phyloP scores from a whole-genome alignment of 2,888 invertebrate genomes.

The Philaethria dido region DNA sequence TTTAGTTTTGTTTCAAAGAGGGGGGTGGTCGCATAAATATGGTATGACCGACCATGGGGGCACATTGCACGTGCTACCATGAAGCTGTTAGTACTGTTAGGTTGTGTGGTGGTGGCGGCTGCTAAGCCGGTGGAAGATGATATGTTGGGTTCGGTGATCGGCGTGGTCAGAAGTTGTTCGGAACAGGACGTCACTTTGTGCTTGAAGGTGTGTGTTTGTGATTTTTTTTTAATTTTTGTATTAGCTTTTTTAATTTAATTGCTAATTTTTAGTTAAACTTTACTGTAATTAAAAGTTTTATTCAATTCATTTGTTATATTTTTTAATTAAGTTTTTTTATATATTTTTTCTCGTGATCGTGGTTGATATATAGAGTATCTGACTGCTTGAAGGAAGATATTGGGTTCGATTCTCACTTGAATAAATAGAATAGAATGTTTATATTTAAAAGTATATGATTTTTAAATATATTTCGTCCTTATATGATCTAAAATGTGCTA shows the following conservation, averaged over 20 bases:
- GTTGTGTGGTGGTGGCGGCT: conserved; percentile 76
- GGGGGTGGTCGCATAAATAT: conserved; percentile 77
- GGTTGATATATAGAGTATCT: too few relatives aligned
- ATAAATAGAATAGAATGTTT: too few relatives aligned
- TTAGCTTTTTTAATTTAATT: not conserved
- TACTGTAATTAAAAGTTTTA: not conserved
- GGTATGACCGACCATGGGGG: conserved; percentile 61
- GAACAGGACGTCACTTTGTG: conserved; percentile 88
- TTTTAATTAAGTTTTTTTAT: too few relatives aligned
- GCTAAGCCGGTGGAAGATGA: conserved; percentile 81
- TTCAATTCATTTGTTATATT: too few relatives aligned
- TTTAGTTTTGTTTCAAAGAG: conserved; percentile 44
- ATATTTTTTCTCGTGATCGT: too few relatives aligned
- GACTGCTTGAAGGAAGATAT: too few relatives aligned
- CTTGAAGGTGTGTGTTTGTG: conserved; percentile 86
- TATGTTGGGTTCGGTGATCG: conserved; percentile 85
- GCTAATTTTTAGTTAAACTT: not conserved
- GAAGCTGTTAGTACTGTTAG: conserved; percentile 76
- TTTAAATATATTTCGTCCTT: too few relatives aligned
- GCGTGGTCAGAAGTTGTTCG: conserved; percentile 88
- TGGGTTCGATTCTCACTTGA: too few relatives aligned
- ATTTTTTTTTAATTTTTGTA: not conserved
- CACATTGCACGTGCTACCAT: conserved; percentile 75
- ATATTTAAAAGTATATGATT: too few relatives aligned
- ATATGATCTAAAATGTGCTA: too few relatives aligned